These are phyloP conservation scores for Acronicta leporina DNA, from an alignment of 2,888 invertebrate genomes.

Conservation along the genomic window DNA sequence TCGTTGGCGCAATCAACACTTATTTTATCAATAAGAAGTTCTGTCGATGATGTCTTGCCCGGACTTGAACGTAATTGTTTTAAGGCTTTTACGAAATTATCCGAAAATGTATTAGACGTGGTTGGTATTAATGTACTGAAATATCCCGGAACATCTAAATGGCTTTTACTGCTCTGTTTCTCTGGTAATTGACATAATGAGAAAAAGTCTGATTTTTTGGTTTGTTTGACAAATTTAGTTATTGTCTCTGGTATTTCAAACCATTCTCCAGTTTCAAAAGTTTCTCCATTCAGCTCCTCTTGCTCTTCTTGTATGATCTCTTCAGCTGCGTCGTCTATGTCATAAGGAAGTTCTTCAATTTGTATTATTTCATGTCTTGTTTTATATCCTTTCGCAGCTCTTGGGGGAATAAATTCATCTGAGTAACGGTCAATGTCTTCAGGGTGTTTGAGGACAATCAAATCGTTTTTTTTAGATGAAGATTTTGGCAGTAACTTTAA, in stretches of 20 bases:
- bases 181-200: conserved; percentile 8
- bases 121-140: no score
- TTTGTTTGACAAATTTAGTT: background rate
- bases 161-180: conserved; percentile 8
- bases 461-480: conserved; percentile 3
- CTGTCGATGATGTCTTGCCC: background rate
- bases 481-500: background rate
- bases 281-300: background rate
- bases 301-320: background rate
- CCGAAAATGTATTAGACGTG: background rate
- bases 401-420: conserved; percentile 34
- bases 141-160: conserved; percentile 1
- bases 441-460: conserved; percentile 28
- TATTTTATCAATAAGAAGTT: background rate
- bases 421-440: conserved; percentile 1
- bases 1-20: conserved; percentile 1
- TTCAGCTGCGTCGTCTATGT: background rate
- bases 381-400: background rate
- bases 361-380: conserved; percentile 10
- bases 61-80: background rate
- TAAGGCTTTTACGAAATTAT: background rate
- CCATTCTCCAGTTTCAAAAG: conserved; percentile 31
- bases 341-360: conserved; percentile 13
- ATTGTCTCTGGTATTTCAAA: conserved; percentile 14
- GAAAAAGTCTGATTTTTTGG: no score